These are phyloP conservation scores for Pelusios castaneus DNA, from an alignment of 2,113 vertebrate species.

Conservation along the genomic window DNA sequence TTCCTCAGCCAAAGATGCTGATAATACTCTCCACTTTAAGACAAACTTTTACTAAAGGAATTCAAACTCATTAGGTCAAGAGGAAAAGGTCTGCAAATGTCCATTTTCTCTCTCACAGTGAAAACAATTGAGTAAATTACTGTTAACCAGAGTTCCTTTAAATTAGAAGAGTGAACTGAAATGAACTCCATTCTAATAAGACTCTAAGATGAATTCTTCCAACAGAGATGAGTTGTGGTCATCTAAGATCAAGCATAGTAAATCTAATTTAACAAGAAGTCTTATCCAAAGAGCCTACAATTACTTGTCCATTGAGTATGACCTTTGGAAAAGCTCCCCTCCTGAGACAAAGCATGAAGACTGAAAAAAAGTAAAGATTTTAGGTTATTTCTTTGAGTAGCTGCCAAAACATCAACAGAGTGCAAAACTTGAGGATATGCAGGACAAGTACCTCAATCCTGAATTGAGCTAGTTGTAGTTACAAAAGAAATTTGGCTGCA, in stretches of 20 bases:
- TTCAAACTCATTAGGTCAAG: background rate
- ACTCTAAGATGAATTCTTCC: background rate
- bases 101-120: background rate
- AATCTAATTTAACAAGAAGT: background rate
- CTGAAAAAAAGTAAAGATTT: fast-evolving
- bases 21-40: background rate
- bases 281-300: background rate
- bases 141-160: background rate
- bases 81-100: background rate
- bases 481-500: background rate
- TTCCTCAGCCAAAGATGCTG: background rate
- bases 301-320: background rate
- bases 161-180: background rate
- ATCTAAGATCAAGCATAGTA: background rate
- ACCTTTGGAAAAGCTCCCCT: background rate
- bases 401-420: background rate
- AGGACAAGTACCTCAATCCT: background rate
- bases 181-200: background rate
- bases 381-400: background rate
- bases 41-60: background rate
- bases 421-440: background rate
- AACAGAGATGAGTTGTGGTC: background rate
- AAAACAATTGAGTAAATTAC: background rate
- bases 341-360: background rate
- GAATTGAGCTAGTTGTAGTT: background rate